A percentile compares a stretch with the other conserved stretches of the same genome.
phyloP scores from a whole-genome alignment of 2,113 vertebrate genomes.

The Brevimyrus niger region DNA sequence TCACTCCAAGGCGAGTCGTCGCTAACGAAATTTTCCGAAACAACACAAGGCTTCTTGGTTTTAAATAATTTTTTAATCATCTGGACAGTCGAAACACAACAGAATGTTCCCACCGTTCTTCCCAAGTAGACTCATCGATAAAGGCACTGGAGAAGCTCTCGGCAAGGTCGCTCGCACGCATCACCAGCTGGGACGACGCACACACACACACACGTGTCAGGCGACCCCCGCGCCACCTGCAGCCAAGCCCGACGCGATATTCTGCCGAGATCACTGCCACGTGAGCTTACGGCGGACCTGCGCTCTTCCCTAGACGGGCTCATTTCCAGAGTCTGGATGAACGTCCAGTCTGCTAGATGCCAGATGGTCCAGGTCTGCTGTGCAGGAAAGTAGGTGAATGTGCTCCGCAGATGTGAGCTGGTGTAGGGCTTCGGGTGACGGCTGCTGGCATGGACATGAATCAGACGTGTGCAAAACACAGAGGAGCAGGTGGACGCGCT shows the following conservation, averaged over 20 bases:
- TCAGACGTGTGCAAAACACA: background rate
- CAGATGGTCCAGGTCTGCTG: background rate
- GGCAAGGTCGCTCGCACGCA: background rate
- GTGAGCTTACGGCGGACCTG: background rate
- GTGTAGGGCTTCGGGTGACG: background rate
- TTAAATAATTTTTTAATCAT: background rate
- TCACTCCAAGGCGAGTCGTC: background rate
- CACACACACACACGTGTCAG: background rate
- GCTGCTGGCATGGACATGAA: background rate
- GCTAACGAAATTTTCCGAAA: background rate
- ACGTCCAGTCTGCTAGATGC: background rate
- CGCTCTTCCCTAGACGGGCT: background rate
- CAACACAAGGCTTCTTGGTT: background rate
- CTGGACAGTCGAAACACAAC: background rate
- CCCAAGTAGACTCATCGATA: background rate
- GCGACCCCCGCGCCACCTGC: background rate
- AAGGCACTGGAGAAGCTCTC: background rate
- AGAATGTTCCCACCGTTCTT: background rate
- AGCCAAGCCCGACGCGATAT: background rate
- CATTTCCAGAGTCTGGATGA: background rate
- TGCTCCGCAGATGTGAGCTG: background rate
- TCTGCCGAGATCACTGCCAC: background rate
- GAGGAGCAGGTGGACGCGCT: background rate
- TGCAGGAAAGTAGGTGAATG: constrained; percentile 1
- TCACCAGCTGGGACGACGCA: background rate